Conservation (phyloP, 2,113 vertebrate genomes). For the Tonatia bakeri region DNA sequence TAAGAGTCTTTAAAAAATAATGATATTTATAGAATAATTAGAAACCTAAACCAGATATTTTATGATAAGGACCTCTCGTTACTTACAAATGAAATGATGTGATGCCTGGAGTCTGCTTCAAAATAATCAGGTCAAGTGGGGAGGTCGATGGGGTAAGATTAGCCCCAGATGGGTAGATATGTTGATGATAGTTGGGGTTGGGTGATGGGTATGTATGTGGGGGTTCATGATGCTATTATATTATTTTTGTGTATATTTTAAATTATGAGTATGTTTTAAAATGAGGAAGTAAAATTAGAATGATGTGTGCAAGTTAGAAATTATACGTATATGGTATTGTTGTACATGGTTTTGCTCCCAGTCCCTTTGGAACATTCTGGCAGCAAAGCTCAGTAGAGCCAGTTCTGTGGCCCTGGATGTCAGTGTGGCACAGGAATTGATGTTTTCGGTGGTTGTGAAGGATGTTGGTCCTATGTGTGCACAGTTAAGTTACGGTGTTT, state of each 20-base stretch:
- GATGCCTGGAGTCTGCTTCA: slow-evolving; percentile 37
- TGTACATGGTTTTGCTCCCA: slow-evolving; percentile 28
- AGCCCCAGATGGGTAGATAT: no score
- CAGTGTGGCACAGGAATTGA: neutral
- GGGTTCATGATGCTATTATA: neutral
- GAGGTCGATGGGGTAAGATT: neutral
- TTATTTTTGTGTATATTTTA: slow-evolving; percentile 18
- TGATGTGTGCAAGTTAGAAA: slow-evolving; percentile 25
- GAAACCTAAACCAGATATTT: neutral
- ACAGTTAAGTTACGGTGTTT: neutral
- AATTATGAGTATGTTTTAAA: slow-evolving; percentile 25
- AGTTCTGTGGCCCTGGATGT: neutral
- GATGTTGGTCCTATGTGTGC: neutral
- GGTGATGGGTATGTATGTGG: neutral
- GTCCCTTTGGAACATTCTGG: neutral
- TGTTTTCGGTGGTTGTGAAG: neutral
- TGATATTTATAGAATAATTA: neutral
- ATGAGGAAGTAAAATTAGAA: slow-evolving; percentile 21
- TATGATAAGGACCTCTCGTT: slow-evolving; percentile 33
- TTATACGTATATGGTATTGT: neutral
- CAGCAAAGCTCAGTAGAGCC: neutral
- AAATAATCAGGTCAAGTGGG: neutral
- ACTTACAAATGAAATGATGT: slow-evolving; percentile 19
- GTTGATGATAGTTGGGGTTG: neutral
- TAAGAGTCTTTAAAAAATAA: neutral